Evolutionary conservation across 2,888 invertebrate species (phyloP).

Genomic region (Thalpophila matura): DNA sequence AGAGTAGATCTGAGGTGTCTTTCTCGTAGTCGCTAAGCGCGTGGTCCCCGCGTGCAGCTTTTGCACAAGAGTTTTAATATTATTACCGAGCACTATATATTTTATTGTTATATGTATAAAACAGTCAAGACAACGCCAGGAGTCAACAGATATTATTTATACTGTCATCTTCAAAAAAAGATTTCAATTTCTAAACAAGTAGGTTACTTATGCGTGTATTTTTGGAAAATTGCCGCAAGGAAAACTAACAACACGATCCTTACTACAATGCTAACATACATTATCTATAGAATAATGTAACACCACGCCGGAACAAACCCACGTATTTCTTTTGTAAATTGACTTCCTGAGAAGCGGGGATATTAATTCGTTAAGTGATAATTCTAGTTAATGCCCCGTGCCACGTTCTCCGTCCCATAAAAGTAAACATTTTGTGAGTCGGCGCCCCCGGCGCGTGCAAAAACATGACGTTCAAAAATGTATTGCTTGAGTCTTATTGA

Average conservation of each 20-base stretch:
- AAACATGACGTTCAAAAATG: slow-evolving; percentile 58
- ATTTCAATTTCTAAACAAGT: background rate
- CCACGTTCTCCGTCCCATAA: slow-evolving; percentile 51
- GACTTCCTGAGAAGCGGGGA: slow-evolving; percentile 13
- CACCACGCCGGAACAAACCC: background rate
- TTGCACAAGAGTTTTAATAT: background rate
- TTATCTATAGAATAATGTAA: background rate
- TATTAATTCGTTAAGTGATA: slow-evolving; percentile 37
- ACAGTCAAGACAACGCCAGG: background rate
- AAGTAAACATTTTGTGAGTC: slow-evolving; percentile 57
- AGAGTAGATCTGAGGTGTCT: slow-evolving; percentile 25
- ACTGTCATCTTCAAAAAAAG: slow-evolving; percentile 1
- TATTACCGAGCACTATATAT: no score
- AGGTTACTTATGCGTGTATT: background rate
- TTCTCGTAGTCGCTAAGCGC: slow-evolving; percentile 13
- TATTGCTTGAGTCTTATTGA: slow-evolving; percentile 58
- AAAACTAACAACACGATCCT: slow-evolving; percentile 5
- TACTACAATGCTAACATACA: background rate
- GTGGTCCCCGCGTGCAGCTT: background rate
- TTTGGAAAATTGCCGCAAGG: background rate
- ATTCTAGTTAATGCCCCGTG: slow-evolving; percentile 53
- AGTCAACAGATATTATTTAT: background rate
- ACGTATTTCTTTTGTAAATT: slow-evolving; percentile 22
- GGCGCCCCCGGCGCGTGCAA: slow-evolving; percentile 60
- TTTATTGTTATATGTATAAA: no score